A percentile compares a stretch with the other conserved stretches of the same genome.
These are phyloP conservation scores for Diabrotica undecimpunctata DNA, from an alignment of 1,140 invertebrate genomes.

Conservation along the genomic window DNA sequence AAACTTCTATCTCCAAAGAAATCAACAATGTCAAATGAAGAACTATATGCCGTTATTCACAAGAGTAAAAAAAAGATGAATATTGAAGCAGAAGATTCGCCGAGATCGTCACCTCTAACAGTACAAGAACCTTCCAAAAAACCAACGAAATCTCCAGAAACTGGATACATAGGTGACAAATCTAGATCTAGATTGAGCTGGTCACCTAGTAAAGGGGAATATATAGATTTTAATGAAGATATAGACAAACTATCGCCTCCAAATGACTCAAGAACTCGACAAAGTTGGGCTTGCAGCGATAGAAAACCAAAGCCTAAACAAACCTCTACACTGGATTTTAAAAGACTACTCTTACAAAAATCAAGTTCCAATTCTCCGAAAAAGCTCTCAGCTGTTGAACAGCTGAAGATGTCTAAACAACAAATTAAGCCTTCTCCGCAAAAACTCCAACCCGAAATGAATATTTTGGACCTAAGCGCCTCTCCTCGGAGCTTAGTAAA, in stretches of 20 bases:
- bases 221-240: slow-evolving; percentile 39
- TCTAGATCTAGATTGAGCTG: slow-evolving; percentile 49
- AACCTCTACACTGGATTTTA: slow-evolving; percentile 76
- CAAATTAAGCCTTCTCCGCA: slow-evolving; percentile 40
- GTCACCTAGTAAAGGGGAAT: slow-evolving; percentile 52
- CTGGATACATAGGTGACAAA: slow-evolving; percentile 55
- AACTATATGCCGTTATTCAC: slow-evolving; percentile 72
- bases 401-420: slow-evolving; percentile 69
- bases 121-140: slow-evolving; percentile 49
- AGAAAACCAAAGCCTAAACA: slow-evolving; percentile 48
- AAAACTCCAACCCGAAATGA: slow-evolving; percentile 49
- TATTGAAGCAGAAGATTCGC: slow-evolving; percentile 56
- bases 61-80: slow-evolving; percentile 73
- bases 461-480: slow-evolving; percentile 61
- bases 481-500: slow-evolving; percentile 63
- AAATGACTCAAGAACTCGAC: slow-evolving; percentile 38
- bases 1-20: slow-evolving; percentile 60
- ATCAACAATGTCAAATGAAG: slow-evolving; percentile 72
- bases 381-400: slow-evolving; percentile 77
- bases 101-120: slow-evolving; percentile 54
- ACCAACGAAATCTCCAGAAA: slow-evolving; percentile 53
- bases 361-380: slow-evolving; percentile 52
- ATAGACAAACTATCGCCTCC: slow-evolving; percentile 39
- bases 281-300: slow-evolving; percentile 52
- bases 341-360: slow-evolving; percentile 70